These are phyloP conservation scores for Lutraria rhynchaena DNA, from an alignment of 1,140 invertebrate genomes.

Conservation along the genomic window DNA sequence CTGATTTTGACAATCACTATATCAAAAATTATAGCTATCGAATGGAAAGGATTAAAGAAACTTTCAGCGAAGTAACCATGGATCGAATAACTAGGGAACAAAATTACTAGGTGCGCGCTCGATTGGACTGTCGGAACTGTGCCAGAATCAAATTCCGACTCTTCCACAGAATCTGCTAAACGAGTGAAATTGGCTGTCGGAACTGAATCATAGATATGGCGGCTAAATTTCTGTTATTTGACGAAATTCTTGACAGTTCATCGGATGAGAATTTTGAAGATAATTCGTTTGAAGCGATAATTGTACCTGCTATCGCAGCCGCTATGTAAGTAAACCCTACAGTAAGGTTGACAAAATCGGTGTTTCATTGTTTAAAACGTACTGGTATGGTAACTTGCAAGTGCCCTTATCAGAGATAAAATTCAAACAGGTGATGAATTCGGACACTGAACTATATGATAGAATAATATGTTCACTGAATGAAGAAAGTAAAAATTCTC, in stretches of 20 bases:
- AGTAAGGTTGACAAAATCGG: conserved; percentile 9
- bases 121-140: conserved; percentile 53
- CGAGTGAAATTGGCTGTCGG: conserved; percentile 48
- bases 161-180: conserved; percentile 52
- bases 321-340: conserved; percentile 36
- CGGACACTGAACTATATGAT: conserved; percentile 16
- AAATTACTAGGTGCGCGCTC: conserved; percentile 33
- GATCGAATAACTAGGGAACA: no score
- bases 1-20: no score
- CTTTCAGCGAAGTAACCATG: no score
- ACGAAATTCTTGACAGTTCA: conserved; percentile 19
- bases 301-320: conserved; percentile 15
- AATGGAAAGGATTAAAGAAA: no score
- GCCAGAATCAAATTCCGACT: conserved; percentile 54
- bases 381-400: conserved; percentile 18
- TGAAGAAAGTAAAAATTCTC: background rate
- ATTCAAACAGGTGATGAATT: no score
- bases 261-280: conserved; percentile 20
- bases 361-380: conserved; percentile 12
- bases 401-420: conserved; percentile 13
- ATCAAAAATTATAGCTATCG: no score
- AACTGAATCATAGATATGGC: conserved; percentile 21
- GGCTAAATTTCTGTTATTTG: conserved; percentile 18
- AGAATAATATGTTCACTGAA: conserved; percentile 13
- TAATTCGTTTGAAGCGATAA: conserved; percentile 4